Evolutionary conservation across 2,888 invertebrate genomes (phyloP), one percentile per base, ranked within the genome.

Genomic region (Coenonympha glycerion): DNA sequence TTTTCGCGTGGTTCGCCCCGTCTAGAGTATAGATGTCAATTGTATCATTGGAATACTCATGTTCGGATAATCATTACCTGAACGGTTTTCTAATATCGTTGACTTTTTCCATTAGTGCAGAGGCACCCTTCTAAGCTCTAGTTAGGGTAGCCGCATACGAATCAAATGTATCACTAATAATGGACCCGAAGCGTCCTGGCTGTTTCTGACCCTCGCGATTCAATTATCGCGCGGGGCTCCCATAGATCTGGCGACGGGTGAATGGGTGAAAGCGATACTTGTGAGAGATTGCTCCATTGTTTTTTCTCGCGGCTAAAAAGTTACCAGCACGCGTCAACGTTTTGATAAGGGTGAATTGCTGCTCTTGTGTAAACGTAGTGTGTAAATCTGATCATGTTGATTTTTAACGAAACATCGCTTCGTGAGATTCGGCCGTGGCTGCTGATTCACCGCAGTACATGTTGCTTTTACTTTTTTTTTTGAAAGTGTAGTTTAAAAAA

Each of bases 221-320:
- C 86, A 87, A 86, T 87, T 86, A 87, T 83, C 72, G 68, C 79
- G 76, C 73, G 71, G 75, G 70, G 73, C 68, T 73, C 68, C 74
- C 76, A 73, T 70, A 75, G 76, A 78, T 78, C 81, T 73, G 76
- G 69, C 75, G 71, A 66, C 66, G 75, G 79, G 79, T 86, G 88
- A 80, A 66, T 66, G 75, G 79, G 79, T 86, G 88, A 80, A 88
- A 88, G 71, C 71, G 88, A 88, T 88, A 88, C 86, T 85, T 84
- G 88, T 88, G 88, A 85, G 88, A 88, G 81, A 86, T 85, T 79
- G 78, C 75, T 78, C 75, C 79, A 85, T 87, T 88, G 87, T 88
- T 88, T 88, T 88, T 88, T 88, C 87, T 87, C 88, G 85, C 74
- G 80, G 76, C 71, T 79, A 83, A 86, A 86, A 85, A 85, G 77